Conservation (phyloP, 2,888 invertebrate species). For the Zelleria hepariella region DNA sequence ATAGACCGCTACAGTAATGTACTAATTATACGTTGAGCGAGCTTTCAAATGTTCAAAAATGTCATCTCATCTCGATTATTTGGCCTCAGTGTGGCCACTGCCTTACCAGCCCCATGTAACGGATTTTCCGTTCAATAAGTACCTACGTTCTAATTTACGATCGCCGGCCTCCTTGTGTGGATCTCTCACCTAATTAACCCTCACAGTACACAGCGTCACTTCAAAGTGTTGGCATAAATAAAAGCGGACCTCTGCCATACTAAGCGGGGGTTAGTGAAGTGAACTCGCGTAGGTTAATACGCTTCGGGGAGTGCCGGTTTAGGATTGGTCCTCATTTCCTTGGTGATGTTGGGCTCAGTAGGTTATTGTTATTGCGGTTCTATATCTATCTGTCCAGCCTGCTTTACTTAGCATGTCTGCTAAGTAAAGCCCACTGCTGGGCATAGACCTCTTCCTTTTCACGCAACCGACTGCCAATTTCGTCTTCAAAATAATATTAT, state of each 20-base stretch:
- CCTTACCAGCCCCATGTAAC: slow-evolving; percentile 15
- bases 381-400: no score
- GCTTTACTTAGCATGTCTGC: no score
- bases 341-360: neutral
- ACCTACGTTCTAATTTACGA: slow-evolving; percentile 57
- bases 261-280: slow-evolving; percentile 17
- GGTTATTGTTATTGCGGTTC: no score
- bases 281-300: slow-evolving; percentile 6
- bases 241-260: slow-evolving; percentile 38
- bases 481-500: no score
- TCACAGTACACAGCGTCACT: slow-evolving; percentile 51
- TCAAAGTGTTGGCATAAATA: slow-evolving; percentile 60
- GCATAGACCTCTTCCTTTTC: no score
- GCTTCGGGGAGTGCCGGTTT: neutral
- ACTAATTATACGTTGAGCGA: no score
- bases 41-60: no score
- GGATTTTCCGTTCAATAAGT: slow-evolving; percentile 56
- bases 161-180: slow-evolving; percentile 49
- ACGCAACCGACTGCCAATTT: no score
- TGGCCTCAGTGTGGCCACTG: no score
- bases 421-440: no score
- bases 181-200: slow-evolving; percentile 68
- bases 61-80: no score
- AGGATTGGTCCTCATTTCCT: neutral
- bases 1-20: no score